Percentiles rank a stretch among this genome's conserved stretches.
These are phyloP conservation scores for Oxycera nigricornis DNA, from an alignment of 2,888 invertebrate species.

Conservation along the genomic window DNA sequence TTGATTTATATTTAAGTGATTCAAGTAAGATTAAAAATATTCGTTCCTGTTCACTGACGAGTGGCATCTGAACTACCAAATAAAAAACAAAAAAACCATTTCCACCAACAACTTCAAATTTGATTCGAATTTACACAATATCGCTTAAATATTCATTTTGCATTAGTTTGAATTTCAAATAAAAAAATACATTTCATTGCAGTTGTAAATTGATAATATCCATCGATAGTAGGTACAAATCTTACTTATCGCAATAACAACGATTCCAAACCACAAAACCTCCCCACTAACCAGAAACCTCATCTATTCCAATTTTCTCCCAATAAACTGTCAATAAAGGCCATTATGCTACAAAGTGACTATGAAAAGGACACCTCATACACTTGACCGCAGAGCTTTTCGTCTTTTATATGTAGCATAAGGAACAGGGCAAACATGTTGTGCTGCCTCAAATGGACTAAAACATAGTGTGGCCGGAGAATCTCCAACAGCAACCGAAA, in stretches of 20 bases:
- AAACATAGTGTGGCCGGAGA: neutral
- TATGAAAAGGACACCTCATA: conserved; percentile 10
- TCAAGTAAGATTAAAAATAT: no score
- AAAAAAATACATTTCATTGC: no score
- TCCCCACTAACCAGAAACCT: conserved; percentile 41
- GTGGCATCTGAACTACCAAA: no score
- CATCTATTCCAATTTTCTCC: conserved; percentile 49
- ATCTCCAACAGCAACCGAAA: neutral
- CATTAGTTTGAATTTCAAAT: no score
- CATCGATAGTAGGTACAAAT: no score
- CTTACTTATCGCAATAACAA: neutral
- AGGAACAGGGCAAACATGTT: neutral
- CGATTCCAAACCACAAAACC: conserved; percentile 1
- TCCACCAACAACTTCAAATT: no score
- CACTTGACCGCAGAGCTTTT: conserved; percentile 33
- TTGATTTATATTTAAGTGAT: no score
- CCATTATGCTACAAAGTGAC: conserved; percentile 44
- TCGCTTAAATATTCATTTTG: no score
- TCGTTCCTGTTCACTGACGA: no score
- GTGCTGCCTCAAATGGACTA: neutral
- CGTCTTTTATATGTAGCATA: neutral
- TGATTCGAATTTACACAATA: no score
- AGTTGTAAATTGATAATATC: no score
- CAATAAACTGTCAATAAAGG: conserved; percentile 49
- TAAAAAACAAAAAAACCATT: no score